Percentiles rank a stretch among this genome's conserved stretches.
Evolutionary conservation across 1,140 invertebrate species (phyloP).

Genomic region (Aleiodes sp.): DNA sequence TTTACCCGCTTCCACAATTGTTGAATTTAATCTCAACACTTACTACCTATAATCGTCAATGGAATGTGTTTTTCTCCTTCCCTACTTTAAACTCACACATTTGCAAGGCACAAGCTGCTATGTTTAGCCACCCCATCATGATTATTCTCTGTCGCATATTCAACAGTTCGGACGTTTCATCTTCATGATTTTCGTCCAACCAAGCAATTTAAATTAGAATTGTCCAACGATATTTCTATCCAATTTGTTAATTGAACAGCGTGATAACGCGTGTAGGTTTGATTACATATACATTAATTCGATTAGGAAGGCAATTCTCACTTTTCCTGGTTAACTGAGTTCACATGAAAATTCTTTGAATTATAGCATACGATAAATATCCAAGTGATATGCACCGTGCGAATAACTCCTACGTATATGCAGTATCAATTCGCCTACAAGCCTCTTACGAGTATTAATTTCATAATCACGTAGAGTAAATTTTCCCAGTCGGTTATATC

Average conservation of each 20-base stretch:
- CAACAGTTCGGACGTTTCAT: neutral
- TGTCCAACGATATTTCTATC: neutral
- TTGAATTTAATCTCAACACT: neutral
- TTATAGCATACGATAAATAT: conserved; percentile 16
- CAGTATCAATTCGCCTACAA: conserved; percentile 32
- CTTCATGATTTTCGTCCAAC: neutral
- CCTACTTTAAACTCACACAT: neutral
- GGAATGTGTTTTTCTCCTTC: conserved; percentile 12
- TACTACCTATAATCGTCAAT: conserved; percentile 5
- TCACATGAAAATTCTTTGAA: conserved; percentile 27
- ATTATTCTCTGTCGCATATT: conserved; percentile 14
- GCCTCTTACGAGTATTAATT: conserved; percentile 20
- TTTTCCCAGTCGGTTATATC: neutral
- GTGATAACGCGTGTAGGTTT: neutral
- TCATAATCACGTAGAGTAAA: conserved; percentile 10
- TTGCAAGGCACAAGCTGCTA: neutral
- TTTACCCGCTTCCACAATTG: conserved; percentile 28
- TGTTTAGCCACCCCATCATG: conserved; percentile 5
- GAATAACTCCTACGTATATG: conserved; percentile 29
- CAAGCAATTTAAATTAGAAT: neutral
- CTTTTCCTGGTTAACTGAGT: conserved; percentile 11
- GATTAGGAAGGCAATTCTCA: neutral
- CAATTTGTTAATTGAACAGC: neutral
- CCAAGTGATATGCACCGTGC: conserved; percentile 22
- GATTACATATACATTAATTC: neutral